These are phyloP conservation scores for Ecdyonurus torrentis DNA, from an alignment of 2,888 invertebrate genomes.

Conservation along the genomic window DNA sequence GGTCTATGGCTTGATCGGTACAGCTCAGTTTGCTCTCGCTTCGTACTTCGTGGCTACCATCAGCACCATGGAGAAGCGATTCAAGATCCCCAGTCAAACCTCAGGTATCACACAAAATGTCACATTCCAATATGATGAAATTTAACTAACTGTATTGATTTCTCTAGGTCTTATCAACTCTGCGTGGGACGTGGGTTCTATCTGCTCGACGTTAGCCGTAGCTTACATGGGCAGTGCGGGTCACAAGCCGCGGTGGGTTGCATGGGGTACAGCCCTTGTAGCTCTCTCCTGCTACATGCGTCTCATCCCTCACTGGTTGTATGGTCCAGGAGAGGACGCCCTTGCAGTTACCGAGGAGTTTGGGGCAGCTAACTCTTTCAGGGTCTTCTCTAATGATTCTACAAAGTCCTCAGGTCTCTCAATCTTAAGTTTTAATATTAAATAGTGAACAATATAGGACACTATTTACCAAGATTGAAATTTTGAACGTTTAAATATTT, in stretches of 20 bases:
- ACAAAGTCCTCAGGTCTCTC: background rate
- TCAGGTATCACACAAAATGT: background rate
- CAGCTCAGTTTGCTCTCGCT: constrained; percentile 48
- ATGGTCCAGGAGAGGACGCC: constrained; percentile 18
- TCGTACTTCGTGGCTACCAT: constrained; percentile 58
- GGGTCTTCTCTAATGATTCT: background rate
- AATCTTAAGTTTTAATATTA: background rate
- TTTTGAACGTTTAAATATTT: background rate
- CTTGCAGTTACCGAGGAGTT: constrained; percentile 16
- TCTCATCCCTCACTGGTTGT: constrained; percentile 18
- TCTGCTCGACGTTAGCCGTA: background rate
- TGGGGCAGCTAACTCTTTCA: background rate
- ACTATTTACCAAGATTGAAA: background rate
- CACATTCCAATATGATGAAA: too few relatives aligned
- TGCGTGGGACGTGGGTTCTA: constrained; percentile 6
- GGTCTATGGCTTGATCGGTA: constrained; percentile 47
- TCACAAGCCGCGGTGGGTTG: constrained; percentile 21
- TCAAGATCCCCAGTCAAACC: constrained; percentile 44
- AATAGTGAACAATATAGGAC: background rate
- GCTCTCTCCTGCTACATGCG: constrained; percentile 17
- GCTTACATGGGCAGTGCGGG: constrained; percentile 5
- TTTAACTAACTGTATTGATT: too few relatives aligned
- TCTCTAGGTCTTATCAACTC: constrained; percentile 6
- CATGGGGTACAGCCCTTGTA: constrained; percentile 17
- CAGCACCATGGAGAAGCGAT: constrained; percentile 53